Percentiles rank a stretch among this genome's conserved stretches.
Evolutionary conservation across 2,113 vertebrate genomes (phyloP).

Genomic region (Cynoglossus semilaevis): DNA sequence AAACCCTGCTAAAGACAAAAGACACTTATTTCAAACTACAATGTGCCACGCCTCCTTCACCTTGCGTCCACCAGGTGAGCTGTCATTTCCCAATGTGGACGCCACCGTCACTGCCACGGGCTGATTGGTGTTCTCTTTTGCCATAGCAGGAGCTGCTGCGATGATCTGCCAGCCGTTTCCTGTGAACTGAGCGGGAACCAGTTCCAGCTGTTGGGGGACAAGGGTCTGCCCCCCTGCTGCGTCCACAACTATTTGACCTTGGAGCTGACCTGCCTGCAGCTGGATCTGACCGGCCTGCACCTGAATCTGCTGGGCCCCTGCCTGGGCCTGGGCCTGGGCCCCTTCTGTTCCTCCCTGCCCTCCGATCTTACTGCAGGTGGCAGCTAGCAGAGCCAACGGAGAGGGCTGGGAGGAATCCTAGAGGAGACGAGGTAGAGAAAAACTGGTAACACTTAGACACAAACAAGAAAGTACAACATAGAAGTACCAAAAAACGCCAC

Average conservation of each 20-base stretch:
- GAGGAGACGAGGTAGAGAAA: neutral
- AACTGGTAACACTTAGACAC: slow-evolving; percentile 6
- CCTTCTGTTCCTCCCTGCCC: slow-evolving; percentile 78
- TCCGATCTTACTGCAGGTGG: slow-evolving; percentile 99
- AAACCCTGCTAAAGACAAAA: neutral
- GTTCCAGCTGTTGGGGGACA: slow-evolving; percentile 91
- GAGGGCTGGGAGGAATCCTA: slow-evolving; percentile 98
- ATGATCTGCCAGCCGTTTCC: slow-evolving; percentile 98
- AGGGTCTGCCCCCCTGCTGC: slow-evolving; percentile 84
- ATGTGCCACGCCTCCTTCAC: slow-evolving; percentile 64
- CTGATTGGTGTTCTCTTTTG: slow-evolving; percentile 89
- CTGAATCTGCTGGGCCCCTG: slow-evolving; percentile 88
- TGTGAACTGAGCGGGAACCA: slow-evolving; percentile 93
- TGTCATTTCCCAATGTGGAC: slow-evolving; percentile 77
- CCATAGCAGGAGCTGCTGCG: slow-evolving; percentile 83
- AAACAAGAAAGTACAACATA: slow-evolving; percentile 24
- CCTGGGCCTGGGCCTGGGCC: slow-evolving; percentile 87
- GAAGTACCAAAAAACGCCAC: slow-evolving; percentile 8
- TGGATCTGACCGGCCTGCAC: slow-evolving; percentile 92
- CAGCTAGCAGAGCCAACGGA: slow-evolving; percentile 94
- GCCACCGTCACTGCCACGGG: slow-evolving; percentile 80
- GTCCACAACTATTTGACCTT: slow-evolving; percentile 82
- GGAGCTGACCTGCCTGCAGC: slow-evolving; percentile 89
- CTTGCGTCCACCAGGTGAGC: slow-evolving; percentile 85
- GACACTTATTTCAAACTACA: neutral